Percentiles rank a stretch among this genome's conserved stretches.
These are phyloP conservation scores for Xanthia togata DNA, from an alignment of 2,888 invertebrate genomes.

Conservation along the genomic window DNA sequence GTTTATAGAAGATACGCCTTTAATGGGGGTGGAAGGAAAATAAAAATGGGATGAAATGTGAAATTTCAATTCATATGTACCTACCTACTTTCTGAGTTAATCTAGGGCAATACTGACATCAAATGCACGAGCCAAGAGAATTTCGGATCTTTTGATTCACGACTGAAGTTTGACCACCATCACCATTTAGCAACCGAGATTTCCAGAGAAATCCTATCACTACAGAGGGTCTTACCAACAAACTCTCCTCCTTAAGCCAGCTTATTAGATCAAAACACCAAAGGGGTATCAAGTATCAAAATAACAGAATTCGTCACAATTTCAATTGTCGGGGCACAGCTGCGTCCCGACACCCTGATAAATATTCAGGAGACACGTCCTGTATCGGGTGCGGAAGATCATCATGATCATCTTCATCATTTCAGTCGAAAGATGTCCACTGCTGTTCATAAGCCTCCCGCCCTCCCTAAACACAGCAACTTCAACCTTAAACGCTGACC, in stretches of 20 bases:
- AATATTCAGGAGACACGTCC: slow-evolving; percentile 76
- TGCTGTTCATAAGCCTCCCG: too few relatives aligned
- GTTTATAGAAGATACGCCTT: slow-evolving; percentile 19
- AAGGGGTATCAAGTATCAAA: slow-evolving; percentile 48
- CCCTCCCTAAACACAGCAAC: too few relatives aligned
- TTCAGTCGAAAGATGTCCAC: too few relatives aligned
- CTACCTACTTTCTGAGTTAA: too few relatives aligned
- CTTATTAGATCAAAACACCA: slow-evolving; percentile 55
- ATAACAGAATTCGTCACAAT: slow-evolving; percentile 68
- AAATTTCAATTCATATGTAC: too few relatives aligned
- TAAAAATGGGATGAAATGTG: neutral
- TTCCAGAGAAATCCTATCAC: neutral
- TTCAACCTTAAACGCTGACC: too few relatives aligned
- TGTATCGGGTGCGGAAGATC: slow-evolving; percentile 58
- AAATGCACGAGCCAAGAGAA: neutral
- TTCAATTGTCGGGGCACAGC: slow-evolving; percentile 70
- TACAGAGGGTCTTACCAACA: neutral
- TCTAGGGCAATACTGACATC: too few relatives aligned
- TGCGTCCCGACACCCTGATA: slow-evolving; percentile 71
- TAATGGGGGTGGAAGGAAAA: neutral
- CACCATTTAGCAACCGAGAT: neutral
- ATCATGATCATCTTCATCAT: too few relatives aligned
- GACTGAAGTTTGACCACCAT: neutral
- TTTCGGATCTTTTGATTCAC: neutral
- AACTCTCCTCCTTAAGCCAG: neutral